Evolutionary conservation across 2,113 vertebrate genomes (phyloP).

Genomic region (Charina bottae): DNA sequence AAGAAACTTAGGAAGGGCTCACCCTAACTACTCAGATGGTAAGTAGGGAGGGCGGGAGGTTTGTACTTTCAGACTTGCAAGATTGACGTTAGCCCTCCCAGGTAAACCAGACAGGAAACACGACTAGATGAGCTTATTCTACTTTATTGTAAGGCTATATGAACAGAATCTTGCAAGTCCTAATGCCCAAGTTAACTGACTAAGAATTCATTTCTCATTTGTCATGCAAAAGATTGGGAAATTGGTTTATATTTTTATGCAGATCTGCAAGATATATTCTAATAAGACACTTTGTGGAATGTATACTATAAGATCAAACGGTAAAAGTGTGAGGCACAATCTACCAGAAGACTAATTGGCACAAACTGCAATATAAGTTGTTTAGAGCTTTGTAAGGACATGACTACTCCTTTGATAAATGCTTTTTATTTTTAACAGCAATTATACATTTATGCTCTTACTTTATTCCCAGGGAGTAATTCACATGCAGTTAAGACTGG

Average conservation of each 20-base stretch:
- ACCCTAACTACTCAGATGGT: no score
- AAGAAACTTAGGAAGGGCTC: no score
- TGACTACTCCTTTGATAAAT: background rate
- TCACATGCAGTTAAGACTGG: background rate
- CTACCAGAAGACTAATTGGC: background rate
- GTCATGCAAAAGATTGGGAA: background rate
- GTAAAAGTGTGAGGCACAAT: background rate
- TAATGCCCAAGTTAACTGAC: background rate
- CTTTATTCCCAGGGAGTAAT: background rate
- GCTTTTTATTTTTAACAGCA: background rate
- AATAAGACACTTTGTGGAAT: background rate
- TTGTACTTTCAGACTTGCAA: no score
- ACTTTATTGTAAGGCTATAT: no score
- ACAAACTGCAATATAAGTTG: background rate
- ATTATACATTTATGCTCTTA: background rate
- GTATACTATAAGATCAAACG: background rate
- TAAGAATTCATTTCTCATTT: background rate
- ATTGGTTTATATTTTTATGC: background rate
- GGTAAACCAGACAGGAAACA: no score
- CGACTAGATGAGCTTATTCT: no score
- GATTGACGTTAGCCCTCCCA: no score
- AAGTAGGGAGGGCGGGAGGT: no score
- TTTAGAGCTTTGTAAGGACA: background rate
- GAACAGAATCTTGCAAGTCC: no score
- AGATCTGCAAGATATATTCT: background rate